A percentile compares a stretch with the other conserved stretches of the same genome.
Conservation (phyloP, 2,797 vertebrate genomes). For the Champsocephalus esox region DNA sequence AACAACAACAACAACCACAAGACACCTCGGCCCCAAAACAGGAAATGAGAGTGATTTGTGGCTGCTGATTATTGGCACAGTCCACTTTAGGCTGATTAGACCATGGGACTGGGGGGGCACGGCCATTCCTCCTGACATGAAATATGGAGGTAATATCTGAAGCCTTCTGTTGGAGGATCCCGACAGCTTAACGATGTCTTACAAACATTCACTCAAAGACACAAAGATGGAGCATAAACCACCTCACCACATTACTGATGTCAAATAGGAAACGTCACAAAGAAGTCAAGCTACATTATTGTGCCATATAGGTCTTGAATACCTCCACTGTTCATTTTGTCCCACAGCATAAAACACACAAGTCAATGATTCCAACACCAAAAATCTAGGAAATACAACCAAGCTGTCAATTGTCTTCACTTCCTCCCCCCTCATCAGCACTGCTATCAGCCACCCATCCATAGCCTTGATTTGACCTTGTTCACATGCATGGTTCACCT, state of each 20-base stretch:
- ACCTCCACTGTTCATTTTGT: background rate
- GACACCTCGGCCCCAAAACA: conserved; percentile 26
- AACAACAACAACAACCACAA: background rate
- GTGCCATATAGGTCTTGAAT: background rate
- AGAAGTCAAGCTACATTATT: background rate
- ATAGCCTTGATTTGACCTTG: conserved; percentile 28
- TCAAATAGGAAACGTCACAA: conserved; percentile 18
- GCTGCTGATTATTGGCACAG: conserved; percentile 42
- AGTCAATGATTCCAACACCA: background rate
- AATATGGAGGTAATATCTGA: conserved; percentile 74
- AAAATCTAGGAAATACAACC: background rate
- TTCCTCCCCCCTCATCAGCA: background rate
- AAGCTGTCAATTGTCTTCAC: background rate
- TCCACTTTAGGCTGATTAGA: conserved; percentile 58
- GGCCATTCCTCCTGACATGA: conserved; percentile 60
- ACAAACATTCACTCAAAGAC: conserved; percentile 26
- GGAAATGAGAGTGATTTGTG: conserved; percentile 61
- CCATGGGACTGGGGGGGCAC: conserved; percentile 25
- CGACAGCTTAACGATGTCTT: conserved; percentile 59
- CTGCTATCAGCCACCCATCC: conserved; percentile 9
- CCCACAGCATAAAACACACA: background rate
- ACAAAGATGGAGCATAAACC: conserved; percentile 6
- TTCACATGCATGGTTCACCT: conserved; percentile 57
- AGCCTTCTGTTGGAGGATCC: conserved; percentile 68
- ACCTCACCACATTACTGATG: conserved; percentile 8